Percentiles rank a stretch among this genome's conserved stretches.
Evolutionary conservation across 2,888 invertebrate species (phyloP).

Genomic region (Ellobium chinense): DNA sequence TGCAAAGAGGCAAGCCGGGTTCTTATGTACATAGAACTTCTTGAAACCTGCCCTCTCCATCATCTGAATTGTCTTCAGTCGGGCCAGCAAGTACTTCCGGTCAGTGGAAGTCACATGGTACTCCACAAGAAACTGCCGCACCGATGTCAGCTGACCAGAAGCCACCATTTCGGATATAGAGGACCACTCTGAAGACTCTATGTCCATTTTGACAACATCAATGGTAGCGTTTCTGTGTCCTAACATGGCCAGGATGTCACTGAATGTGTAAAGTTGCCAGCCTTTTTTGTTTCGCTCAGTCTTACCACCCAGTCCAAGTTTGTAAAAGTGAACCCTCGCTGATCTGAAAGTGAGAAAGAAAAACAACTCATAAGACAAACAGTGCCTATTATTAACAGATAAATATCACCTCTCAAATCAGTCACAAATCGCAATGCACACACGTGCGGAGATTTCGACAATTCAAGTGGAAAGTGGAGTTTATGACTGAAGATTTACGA

Average conservation of each 20-base stretch:
- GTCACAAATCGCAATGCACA: too few species aligned
- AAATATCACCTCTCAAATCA: too few species aligned
- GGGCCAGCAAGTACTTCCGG: not conserved
- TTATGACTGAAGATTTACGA: too few species aligned
- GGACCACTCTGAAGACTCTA: conserved; percentile 48
- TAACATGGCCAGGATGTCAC: conserved; percentile 6
- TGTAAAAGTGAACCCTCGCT: conserved; percentile 23
- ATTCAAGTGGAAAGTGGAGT: too few species aligned
- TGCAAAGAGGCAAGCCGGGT: not conserved
- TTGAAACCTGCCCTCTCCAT: conserved; percentile 29
- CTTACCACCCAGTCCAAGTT: conserved; percentile 19
- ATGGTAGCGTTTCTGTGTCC: conserved; percentile 22
- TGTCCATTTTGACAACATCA: conserved; percentile 49
- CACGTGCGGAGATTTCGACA: too few species aligned
- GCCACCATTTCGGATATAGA: conserved; percentile 34
- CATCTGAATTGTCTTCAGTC: conserved; percentile 18
- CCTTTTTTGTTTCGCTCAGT: not conserved
- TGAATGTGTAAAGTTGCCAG: conserved; percentile 23
- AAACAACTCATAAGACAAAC: too few species aligned
- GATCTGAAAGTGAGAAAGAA: too few species aligned
- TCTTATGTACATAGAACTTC: conserved; percentile 40
- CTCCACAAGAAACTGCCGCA: conserved; percentile 46
- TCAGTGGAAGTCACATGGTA: conserved; percentile 10
- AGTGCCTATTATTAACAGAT: too few species aligned
- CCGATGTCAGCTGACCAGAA: conserved; percentile 23